phyloP scores from a whole-genome alignment of 2,888 invertebrate species.

The Yponomeuta cagnagella region DNA sequence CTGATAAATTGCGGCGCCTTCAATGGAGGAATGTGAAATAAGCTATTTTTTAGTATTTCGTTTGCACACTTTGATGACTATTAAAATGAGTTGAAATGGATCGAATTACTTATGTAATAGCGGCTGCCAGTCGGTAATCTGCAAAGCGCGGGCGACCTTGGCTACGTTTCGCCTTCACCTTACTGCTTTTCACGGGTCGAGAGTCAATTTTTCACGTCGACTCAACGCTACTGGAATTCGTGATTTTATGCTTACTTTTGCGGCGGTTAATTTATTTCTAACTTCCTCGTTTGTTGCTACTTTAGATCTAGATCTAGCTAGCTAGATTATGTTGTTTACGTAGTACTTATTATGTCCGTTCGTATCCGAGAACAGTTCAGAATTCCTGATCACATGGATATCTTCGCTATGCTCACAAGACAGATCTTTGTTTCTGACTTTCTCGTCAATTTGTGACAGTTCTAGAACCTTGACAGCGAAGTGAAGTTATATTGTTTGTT shows the following conservation, averaged over 20 bases:
- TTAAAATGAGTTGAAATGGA: background rate
- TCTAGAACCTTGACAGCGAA: too few species aligned
- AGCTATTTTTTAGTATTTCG: background rate
- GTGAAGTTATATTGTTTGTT: too few species aligned
- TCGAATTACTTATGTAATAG: background rate
- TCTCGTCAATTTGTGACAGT: too few species aligned
- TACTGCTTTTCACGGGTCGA: slow-evolving; percentile 28
- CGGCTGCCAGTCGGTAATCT: background rate
- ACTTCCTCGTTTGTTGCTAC: background rate
- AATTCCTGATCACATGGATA: too few species aligned
- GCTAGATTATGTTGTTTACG: too few species aligned
- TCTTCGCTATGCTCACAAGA: too few species aligned
- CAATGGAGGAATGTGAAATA: background rate
- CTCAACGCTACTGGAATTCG: slow-evolving; percentile 2
- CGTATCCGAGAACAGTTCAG: too few species aligned
- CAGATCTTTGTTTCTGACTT: too few species aligned
- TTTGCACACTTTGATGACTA: background rate
- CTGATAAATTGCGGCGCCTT: background rate
- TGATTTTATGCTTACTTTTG: slow-evolving; percentile 4
- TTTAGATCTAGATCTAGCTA: too few species aligned
- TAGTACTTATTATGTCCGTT: too few species aligned
- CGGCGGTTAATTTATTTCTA: background rate
- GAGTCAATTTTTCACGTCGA: slow-evolving; percentile 23
- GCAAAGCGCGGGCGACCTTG: slow-evolving; percentile 25
- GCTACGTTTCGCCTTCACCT: slow-evolving; percentile 26